Percentiles rank a stretch among this genome's conserved stretches.
These are phyloP conservation scores for Menura novaehollandiae DNA, from an alignment of 2,113 vertebrate species.

Conservation along the genomic window DNA sequence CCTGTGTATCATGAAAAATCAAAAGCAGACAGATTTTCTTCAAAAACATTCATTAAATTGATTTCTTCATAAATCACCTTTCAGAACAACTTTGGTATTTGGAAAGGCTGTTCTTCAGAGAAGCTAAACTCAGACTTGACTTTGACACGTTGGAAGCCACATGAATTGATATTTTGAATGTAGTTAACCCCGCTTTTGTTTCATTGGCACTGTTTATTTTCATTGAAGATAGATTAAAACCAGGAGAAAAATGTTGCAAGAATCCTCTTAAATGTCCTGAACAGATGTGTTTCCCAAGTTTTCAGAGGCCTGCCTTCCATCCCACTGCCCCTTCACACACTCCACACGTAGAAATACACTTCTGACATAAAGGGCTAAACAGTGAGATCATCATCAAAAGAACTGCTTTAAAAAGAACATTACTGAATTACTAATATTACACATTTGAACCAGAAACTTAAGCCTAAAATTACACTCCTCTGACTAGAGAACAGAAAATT, in stretches of 20 bases:
- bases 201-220: not conserved
- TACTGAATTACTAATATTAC: not conserved
- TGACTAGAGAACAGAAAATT: not conserved
- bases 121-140: not conserved
- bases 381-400: not conserved
- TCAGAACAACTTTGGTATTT: not conserved
- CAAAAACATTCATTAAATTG: not conserved
- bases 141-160: not conserved
- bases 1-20: not conserved
- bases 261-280: not conserved
- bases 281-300: not conserved
- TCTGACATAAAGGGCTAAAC: not conserved
- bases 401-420: not conserved
- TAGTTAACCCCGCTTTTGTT: rapidly evolving
- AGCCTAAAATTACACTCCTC: not conserved
- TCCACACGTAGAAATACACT: not conserved
- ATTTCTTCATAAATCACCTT: not conserved
- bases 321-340: not conserved
- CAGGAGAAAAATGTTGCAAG: not conserved
- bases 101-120: not conserved
- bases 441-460: not conserved
- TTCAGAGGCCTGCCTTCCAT: not conserved
- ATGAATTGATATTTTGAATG: not conserved
- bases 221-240: not conserved
- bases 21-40: not conserved